A percentile compares a stretch with the other conserved stretches of the same genome.
Evolutionary conservation across 2,113 vertebrate genomes (phyloP).

Genomic region (Leptobrachium leishanense): DNA sequence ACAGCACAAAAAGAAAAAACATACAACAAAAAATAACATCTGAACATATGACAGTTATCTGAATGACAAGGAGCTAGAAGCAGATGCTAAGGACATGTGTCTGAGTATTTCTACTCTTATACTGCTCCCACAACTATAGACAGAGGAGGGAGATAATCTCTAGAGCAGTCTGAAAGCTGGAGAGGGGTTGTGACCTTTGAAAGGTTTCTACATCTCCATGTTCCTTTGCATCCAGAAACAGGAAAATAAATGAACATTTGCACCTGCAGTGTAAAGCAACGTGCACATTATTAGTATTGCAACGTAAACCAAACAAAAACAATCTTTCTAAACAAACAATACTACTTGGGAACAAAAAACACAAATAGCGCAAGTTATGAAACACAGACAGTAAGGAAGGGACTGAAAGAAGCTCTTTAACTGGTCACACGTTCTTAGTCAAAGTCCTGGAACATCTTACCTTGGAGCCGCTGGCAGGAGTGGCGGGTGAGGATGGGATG

Average conservation of each 20-base stretch:
- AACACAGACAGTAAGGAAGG: background rate
- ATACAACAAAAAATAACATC: constrained; percentile 42
- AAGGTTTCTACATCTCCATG: background rate
- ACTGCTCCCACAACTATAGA: background rate
- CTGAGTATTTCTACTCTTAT: background rate
- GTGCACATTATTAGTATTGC: background rate
- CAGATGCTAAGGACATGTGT: background rate
- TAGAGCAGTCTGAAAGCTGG: background rate
- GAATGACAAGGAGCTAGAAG: background rate
- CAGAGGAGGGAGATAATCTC: background rate
- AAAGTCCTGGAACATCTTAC: constrained; percentile 59
- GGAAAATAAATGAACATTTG: background rate
- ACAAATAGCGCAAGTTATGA: background rate
- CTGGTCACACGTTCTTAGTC: background rate
- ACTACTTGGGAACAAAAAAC: background rate
- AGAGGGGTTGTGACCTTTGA: background rate
- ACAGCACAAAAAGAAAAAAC: constrained; percentile 51
- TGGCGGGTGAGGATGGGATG: constrained; percentile 88
- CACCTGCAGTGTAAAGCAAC: background rate
- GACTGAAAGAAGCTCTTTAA: background rate
- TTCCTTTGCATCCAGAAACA: background rate
- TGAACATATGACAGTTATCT: constrained; percentile 5
- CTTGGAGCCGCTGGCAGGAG: constrained; percentile 87
- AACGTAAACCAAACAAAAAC: background rate
- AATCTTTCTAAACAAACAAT: background rate